These are phyloP conservation scores for Rhynchopsitta pachyrhyncha DNA, from an alignment of 2,113 vertebrate species.

Conservation along the genomic window DNA sequence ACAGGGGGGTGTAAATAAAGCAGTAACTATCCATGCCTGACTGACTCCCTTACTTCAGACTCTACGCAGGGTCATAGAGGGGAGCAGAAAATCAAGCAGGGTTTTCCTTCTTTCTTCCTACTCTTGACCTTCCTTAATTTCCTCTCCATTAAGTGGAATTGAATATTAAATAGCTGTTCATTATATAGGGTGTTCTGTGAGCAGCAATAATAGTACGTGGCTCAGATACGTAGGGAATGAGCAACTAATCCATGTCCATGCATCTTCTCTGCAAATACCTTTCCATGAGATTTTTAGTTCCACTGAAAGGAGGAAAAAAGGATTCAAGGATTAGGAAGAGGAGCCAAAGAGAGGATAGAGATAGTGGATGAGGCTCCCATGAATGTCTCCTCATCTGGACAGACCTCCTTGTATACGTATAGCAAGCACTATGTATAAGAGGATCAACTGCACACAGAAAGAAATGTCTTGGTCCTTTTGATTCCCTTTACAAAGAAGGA, in stretches of 20 bases:
- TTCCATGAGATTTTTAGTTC: neutral
- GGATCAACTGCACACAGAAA: neutral
- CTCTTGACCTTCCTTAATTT: neutral
- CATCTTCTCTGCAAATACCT: neutral
- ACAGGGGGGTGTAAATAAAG: neutral
- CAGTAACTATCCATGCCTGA: neutral
- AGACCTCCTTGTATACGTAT: neutral
- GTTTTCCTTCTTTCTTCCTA: neutral
- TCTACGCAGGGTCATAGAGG: neutral
- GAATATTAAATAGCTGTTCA: neutral
- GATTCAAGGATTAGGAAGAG: neutral
- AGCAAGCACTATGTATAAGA: neutral
- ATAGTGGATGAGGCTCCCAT: neutral
- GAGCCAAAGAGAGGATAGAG: neutral
- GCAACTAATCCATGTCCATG: neutral
- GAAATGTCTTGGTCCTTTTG: neutral
- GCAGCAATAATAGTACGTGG: neutral
- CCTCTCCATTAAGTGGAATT: neutral
- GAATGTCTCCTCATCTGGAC: neutral
- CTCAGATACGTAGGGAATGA: neutral
- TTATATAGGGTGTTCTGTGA: neutral
- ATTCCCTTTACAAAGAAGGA: neutral
- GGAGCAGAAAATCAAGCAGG: neutral
- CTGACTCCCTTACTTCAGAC: neutral
- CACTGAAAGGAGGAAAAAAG: neutral